Evolutionary conservation across 2,797 vertebrate genomes (phyloP), one percentile per base, ranked within the genome.

Genomic region (Tolypeutes matacus): DNA sequence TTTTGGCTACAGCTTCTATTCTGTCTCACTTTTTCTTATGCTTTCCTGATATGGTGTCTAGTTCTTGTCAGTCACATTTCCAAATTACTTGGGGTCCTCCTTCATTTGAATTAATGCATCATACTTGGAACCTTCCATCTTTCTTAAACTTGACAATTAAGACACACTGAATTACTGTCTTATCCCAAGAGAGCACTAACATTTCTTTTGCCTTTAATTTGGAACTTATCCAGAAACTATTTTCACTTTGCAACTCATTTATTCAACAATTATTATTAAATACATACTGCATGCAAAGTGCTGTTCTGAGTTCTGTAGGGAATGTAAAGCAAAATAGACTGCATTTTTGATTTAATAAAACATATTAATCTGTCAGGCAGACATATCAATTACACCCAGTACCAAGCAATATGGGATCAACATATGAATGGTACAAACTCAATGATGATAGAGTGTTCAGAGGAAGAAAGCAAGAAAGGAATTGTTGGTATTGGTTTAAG

Each of bases 231-330:
- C 29, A 84, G 67, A 91, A 94, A 89, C 39, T 39, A 78, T 86
- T 95, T 89, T 95, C 46, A 82, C 39, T 81, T 56, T 64, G 73
- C 20, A 42, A 58, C n/a, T 90, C 62, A 92, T 93, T 93, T 78
- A 95, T 90, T 85, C 62, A 86, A 25, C 31, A 89, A 78, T 89
- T 84, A 65, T 86, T 69, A 60, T 64, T 93, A 72, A 93, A 42
- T 64, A 18, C 67, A 60, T 83, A 78, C 73, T 85, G 58, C 20
- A 14, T 75, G 11, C 70, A 76, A 80, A 93, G 12, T 49, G 51
- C 27, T 67, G 27, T 18, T 64, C 56, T 77, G 84, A 65, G 73
- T 90, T 90, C 51, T 90, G 2, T 46, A 34, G 69, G 23, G 17
- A 36, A 92, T 53, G 86, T 72, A 83, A 91, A 83, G 46, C 20